Conservation (phyloP, 1,140 invertebrate genomes). For the Ganaspis sp. region DNA sequence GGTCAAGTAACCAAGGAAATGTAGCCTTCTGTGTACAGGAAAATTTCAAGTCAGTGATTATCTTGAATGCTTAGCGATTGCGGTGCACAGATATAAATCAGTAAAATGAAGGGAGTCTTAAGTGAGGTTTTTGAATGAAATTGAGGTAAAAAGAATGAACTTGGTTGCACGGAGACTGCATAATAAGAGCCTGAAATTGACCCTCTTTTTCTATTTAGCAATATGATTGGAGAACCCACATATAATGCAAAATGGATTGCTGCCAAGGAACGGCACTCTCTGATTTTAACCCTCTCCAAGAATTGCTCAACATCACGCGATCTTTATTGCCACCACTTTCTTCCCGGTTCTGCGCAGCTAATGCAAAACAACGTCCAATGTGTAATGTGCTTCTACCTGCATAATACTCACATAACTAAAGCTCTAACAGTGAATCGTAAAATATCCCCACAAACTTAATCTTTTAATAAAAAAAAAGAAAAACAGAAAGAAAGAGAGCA, state of each 20-base stretch:
- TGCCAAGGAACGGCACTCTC: neutral
- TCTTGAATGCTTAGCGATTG: slow-evolving; percentile 7
- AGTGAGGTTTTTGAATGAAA: neutral
- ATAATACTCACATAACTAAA: slow-evolving; percentile 1
- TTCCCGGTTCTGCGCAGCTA: neutral
- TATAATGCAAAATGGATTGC: slow-evolving; percentile 16
- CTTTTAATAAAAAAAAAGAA: neutral
- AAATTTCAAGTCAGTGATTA: neutral
- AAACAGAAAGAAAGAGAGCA: neutral
- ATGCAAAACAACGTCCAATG: neutral
- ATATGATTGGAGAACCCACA: slow-evolving; percentile 1
- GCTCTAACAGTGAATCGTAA: neutral
- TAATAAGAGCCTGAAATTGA: slow-evolving; percentile 15
- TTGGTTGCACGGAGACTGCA: neutral
- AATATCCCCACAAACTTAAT: neutral
- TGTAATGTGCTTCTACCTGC: neutral
- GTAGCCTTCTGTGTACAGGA: neutral
- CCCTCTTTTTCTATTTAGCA: slow-evolving; percentile 8
- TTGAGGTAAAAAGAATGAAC: slow-evolving; percentile 8
- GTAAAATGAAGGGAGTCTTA: slow-evolving; percentile 1
- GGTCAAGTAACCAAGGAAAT: neutral
- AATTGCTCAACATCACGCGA: slow-evolving; percentile 16
- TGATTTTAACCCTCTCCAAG: neutral
- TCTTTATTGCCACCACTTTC: slow-evolving; percentile 22
- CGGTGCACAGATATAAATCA: slow-evolving; percentile 5